Percentiles rank a stretch among this genome's conserved stretches.
Evolutionary conservation across 1,140 invertebrate genomes (phyloP).

Genomic region (Papilio polytes): DNA sequence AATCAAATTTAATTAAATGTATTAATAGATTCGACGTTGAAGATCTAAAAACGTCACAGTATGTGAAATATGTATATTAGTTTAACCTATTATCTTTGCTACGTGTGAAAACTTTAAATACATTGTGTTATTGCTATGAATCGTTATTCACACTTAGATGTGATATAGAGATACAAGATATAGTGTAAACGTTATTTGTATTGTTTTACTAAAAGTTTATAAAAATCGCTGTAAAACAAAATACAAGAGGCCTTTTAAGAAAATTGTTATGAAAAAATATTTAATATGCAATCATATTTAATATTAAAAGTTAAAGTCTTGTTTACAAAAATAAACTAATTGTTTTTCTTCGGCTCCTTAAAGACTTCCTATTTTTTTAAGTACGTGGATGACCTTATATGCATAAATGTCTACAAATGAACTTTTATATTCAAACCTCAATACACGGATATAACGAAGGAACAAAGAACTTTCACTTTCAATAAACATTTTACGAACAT

Average conservation of each 20-base stretch:
- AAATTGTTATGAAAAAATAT: no score
- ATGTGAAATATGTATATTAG: background rate
- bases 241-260: no score
- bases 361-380: background rate
- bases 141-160: background rate
- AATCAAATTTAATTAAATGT: no score
- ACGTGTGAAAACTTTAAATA: background rate
- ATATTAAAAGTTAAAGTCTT: no score
- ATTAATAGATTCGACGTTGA: no score
- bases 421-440: background rate
- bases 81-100: background rate
- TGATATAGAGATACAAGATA: background rate
- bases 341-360: no score
- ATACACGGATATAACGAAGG: background rate
- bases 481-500: background rate
- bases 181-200: no score
- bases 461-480: slow-evolving; percentile 3
- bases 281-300: no score
- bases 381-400: background rate
- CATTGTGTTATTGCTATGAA: background rate
- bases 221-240: no score
- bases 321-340: background rate
- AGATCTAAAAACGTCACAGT: background rate
- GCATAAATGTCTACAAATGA: background rate
- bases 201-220: no score